A percentile compares a stretch with the other conserved stretches of the same genome.
These are phyloP conservation scores for Monochamus alternatus DNA, from an alignment of 2,888 invertebrate species.

Conservation along the genomic window DNA sequence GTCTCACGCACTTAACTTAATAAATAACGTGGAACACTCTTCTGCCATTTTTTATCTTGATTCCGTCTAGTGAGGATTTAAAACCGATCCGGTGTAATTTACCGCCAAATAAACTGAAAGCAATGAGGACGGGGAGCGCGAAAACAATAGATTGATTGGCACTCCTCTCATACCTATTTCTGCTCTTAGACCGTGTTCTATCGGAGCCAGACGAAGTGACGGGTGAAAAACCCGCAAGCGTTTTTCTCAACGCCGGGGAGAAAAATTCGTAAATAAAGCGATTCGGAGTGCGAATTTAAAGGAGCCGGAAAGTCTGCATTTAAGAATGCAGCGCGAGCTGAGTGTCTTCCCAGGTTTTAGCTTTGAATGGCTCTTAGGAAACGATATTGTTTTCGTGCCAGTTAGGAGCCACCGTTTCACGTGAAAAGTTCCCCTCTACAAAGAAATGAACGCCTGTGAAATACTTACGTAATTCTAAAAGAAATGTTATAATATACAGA, in stretches of 20 bases:
- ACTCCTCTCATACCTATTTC: conserved; percentile 2
- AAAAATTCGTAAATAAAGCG: neutral
- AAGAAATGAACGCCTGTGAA: no score
- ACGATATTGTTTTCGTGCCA: conserved; percentile 3
- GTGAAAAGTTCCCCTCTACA: neutral
- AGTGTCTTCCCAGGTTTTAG: neutral
- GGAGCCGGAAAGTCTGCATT: conserved; percentile 4
- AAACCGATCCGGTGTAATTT: conserved; percentile 23
- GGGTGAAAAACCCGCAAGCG: neutral
- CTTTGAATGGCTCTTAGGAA: conserved; percentile 1
- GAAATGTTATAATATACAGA: no score
- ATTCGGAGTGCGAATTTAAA: neutral
- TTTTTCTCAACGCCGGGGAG: neutral
- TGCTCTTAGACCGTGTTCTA: neutral
- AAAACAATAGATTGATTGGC: conserved; percentile 21
- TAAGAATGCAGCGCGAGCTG: conserved; percentile 2
- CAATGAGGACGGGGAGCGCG: conserved; percentile 9
- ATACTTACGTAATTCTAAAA: no score
- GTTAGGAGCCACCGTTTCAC: neutral
- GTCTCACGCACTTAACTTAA: conserved; percentile 2
- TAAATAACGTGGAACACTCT: neutral
- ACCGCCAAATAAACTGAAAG: conserved; percentile 21
- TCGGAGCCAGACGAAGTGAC: neutral
- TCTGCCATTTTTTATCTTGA: neutral
- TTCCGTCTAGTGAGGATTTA: conserved; percentile 7